Evolutionary conservation across 2,888 invertebrate species (phyloP).

Genomic region (Drosophila pseudotalamancana): DNA sequence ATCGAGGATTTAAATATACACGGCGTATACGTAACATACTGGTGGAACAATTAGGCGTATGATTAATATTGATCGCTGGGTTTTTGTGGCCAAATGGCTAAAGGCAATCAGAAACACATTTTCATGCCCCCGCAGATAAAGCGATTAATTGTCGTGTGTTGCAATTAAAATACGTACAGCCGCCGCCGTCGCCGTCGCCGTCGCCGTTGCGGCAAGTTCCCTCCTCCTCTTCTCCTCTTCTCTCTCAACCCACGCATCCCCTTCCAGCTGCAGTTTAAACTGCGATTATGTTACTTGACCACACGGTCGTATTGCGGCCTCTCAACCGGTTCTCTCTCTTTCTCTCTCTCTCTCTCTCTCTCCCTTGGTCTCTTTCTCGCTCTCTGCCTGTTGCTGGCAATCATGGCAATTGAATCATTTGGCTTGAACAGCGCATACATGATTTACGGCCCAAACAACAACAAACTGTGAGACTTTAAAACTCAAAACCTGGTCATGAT

Average conservation of each 20-base stretch:
- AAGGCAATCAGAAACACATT: slow-evolving; percentile 48
- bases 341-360: not conserved
- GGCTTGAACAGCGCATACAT: slow-evolving; percentile 18
- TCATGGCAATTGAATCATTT: slow-evolving; percentile 45
- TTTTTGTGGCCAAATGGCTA: slow-evolving; percentile 3
- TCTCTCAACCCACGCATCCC: not conserved
- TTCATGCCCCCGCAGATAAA: slow-evolving; percentile 16
- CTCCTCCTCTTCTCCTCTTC: not conserved
- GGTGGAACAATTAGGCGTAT: slow-evolving; percentile 43
- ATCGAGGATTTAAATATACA: slow-evolving; percentile 5
- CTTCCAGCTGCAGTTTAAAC: slow-evolving; percentile 6
- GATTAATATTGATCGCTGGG: slow-evolving; percentile 43
- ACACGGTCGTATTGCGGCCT: slow-evolving; percentile 22
- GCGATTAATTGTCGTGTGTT: slow-evolving; percentile 20
- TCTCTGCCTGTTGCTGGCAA: slow-evolving; percentile 22
- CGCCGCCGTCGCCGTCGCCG: too few relatives aligned
- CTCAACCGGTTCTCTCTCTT: slow-evolving; percentile 28
- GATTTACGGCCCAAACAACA: slow-evolving; percentile 28
- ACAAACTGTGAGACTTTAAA: slow-evolving; percentile 28
- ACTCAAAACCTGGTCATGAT: slow-evolving; percentile 52
- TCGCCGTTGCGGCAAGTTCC: not conserved
- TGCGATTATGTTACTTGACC: slow-evolving; percentile 27
- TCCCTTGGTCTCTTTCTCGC: not conserved
- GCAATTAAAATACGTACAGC: slow-evolving; percentile 28
- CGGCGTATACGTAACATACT: slow-evolving; percentile 32